Percentiles rank a stretch among this genome's conserved stretches.
These are phyloP conservation scores for Micrastur ruficollis DNA, from an alignment of 2,797 vertebrate genomes.

Conservation along the genomic window DNA sequence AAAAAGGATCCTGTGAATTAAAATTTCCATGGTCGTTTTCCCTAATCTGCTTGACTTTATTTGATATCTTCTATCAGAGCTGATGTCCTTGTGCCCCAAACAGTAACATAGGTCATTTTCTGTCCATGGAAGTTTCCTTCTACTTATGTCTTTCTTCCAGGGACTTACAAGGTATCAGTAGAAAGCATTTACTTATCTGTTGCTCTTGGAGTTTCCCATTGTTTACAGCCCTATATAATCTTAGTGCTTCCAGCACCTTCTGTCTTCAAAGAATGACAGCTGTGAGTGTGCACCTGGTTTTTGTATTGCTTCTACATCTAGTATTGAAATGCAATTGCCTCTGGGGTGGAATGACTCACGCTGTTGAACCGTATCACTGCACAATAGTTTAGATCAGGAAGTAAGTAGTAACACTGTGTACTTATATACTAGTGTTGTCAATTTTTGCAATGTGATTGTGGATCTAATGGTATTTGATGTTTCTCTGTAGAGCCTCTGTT, in stretches of 20 bases:
- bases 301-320: background rate
- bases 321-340: background rate
- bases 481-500: background rate
- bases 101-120: background rate
- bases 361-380: background rate
- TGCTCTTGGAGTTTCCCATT: background rate
- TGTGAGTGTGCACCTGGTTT: background rate
- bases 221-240: background rate
- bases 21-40: conserved; percentile 2
- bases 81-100: background rate
- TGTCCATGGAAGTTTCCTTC: background rate
- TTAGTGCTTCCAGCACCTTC: background rate
- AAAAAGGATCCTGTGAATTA: conserved; percentile 57
- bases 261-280: background rate
- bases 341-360: background rate
- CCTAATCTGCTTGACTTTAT: conserved; percentile 12
- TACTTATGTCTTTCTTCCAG: accelerated
- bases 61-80: background rate
- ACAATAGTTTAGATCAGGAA: background rate
- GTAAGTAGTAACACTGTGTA: background rate
- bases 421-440: background rate
- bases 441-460: background rate
- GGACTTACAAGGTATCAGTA: background rate
- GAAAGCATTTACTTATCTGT: background rate
- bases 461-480: background rate